A percentile compares a stretch with the other conserved stretches of the same genome.
Evolutionary conservation across 2,113 vertebrate genomes (phyloP).

Genomic region (Symphodus melops): DNA sequence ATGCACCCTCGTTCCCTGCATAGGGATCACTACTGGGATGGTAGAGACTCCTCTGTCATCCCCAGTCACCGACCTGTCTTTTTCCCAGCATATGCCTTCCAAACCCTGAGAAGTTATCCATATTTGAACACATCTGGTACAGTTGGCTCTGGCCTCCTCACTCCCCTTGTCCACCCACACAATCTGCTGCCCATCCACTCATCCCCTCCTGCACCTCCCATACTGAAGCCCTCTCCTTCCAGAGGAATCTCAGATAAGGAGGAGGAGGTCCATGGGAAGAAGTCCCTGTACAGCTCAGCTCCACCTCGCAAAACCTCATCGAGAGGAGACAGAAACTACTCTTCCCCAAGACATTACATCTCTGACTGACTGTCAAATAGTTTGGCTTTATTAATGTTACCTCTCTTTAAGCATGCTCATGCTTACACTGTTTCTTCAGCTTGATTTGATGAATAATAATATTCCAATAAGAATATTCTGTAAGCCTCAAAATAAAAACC

Average conservation of each 20-base stretch:
- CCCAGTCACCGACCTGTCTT: conserved; percentile 55
- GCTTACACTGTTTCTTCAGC: neutral
- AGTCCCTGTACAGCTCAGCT: conserved; percentile 37
- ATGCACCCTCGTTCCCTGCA: conserved; percentile 41
- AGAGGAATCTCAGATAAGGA: conserved; percentile 77
- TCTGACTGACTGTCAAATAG: conserved; percentile 27
- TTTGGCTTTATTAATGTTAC: neutral
- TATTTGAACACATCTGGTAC: conserved; percentile 63
- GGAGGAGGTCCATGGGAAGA: conserved; percentile 71
- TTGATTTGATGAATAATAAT: neutral
- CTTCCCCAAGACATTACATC: conserved; percentile 44
- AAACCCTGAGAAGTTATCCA: conserved; percentile 72
- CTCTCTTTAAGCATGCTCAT: neutral
- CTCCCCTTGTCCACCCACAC: conserved; percentile 62
- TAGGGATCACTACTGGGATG: conserved; percentile 64
- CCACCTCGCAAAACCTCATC: conserved; percentile 83
- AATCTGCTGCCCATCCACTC: conserved; percentile 60
- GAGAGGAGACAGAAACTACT: conserved; percentile 13
- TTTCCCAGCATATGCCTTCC: conserved; percentile 66
- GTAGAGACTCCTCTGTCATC: conserved; percentile 29
- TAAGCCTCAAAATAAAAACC: neutral
- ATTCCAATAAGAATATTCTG: neutral
- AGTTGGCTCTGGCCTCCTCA: conserved; percentile 47
- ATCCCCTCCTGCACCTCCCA: conserved; percentile 31
- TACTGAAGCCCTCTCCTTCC: conserved; percentile 25